Conservation (phyloP, 2,888 invertebrate genomes). For the Atethmia centrago region DNA sequence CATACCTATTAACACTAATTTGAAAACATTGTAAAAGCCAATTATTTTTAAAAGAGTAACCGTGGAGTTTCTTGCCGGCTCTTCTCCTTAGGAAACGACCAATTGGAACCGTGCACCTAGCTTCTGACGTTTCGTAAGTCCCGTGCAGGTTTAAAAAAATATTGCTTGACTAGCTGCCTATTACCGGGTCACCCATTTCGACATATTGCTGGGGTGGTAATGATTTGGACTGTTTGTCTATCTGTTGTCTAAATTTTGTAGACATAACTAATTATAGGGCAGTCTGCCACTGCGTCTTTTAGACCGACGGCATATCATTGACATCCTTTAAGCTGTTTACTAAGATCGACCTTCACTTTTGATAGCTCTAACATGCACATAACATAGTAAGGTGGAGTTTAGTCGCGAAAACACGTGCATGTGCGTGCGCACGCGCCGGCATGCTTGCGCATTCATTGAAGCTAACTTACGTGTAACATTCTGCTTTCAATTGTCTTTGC, state of each 20-base stretch:
- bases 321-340: slow-evolving; percentile 17
- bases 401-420: neutral
- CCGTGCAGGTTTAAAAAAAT: no score
- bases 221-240: neutral
- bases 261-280: neutral
- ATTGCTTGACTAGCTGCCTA: no score
- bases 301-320: slow-evolving; percentile 11
- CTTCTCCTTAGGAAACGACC: no score
- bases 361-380: slow-evolving; percentile 5
- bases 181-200: no score
- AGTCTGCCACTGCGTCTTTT: neutral
- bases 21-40: no score
- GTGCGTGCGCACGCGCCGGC: neutral
- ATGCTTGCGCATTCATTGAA: slow-evolving; percentile 12
- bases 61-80: no score
- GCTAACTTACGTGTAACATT: neutral
- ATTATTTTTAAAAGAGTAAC: no score
- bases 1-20: no score
- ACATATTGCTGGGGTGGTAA: neutral
- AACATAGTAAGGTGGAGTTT: neutral
- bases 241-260: neutral
- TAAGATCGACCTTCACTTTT: slow-evolving; percentile 11
- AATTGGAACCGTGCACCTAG: no score
- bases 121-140: no score
- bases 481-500: neutral